Evolutionary conservation across 2,797 vertebrate genomes (phyloP), one percentile per base, ranked within the genome.

Genomic region (Iguana delicatissima): DNA sequence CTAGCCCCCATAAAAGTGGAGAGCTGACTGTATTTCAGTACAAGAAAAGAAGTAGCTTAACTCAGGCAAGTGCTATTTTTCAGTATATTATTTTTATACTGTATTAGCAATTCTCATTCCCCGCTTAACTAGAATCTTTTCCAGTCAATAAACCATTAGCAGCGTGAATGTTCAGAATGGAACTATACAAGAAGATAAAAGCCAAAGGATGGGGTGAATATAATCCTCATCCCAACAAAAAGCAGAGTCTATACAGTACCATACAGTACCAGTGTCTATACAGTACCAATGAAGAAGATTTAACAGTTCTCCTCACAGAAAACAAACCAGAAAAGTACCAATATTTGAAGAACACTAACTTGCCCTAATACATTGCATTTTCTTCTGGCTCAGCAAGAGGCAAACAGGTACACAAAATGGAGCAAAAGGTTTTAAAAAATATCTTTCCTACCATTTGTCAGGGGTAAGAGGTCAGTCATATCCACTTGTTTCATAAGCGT

Each of bases 401-500:
- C 73, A 77, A 69, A 32, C 35, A 35, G 14, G 3, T 16, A 42
- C 50, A 77, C 35, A 55, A 46, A 4, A 94, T 20, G 76, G 8
- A 86, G 89, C 35, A 0, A 0, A 46, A 46, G 42, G 42, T 46
- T 46, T 46, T 46, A 46, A 46, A 93, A 89, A 94, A 64, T 80
- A 8, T 91, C 69, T 94, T 84, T 84, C 97, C 9, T 97, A 98
- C 97, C 96, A 29, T 96, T 93, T 88, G 80, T 46, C 42, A 90
- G 18, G 29, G 85, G 86, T 88, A 95, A 93, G 91, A 92, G 95
- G 87, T 96, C 94, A 74, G 89, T 93, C 82, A 95, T 83, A 88
- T 95, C 92, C 80, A 96, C 96, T 91, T 96, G 95, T 55, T 96
- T 97, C 74, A 97, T 96, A 87, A 98, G 87, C 84, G 95, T 73